Evolutionary conservation across 1,140 invertebrate species (phyloP).

Genomic region (Brachionus calyciflorus): DNA sequence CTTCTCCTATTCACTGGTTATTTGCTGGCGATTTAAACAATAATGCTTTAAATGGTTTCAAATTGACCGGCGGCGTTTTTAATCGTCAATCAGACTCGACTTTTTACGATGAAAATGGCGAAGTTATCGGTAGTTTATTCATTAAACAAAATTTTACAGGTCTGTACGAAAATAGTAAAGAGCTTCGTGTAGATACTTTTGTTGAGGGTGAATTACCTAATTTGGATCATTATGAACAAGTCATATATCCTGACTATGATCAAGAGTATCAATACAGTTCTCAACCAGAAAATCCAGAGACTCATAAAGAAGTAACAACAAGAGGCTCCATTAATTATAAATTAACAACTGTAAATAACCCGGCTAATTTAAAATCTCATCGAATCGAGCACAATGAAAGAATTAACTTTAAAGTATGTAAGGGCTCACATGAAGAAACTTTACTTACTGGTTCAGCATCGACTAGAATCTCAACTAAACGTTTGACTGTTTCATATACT

Average conservation of each 20-base stretch:
- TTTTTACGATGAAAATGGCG: slow-evolving; percentile 15
- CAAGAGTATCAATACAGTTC: slow-evolving; percentile 22
- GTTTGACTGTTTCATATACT: slow-evolving; percentile 28
- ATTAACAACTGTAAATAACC: not conserved
- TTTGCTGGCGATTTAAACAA: slow-evolving; percentile 27
- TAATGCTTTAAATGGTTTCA: slow-evolving; percentile 34
- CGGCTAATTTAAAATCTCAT: not conserved
- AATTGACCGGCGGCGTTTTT: slow-evolving; percentile 21
- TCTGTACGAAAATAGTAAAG: slow-evolving; percentile 10
- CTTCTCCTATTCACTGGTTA: slow-evolving; percentile 33
- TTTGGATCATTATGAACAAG: not conserved
- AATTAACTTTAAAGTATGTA: slow-evolving; percentile 40
- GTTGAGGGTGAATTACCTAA: slow-evolving; percentile 31
- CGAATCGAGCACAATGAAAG: slow-evolving; percentile 42
- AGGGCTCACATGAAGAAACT: slow-evolving; percentile 2
- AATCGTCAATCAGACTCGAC: slow-evolving; percentile 34
- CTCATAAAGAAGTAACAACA: slow-evolving; percentile 11
- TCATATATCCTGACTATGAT: slow-evolving; percentile 12
- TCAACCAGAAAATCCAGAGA: not conserved
- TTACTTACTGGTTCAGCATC: not conserved
- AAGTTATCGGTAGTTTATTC: slow-evolving; percentile 20
- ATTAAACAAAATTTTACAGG: slow-evolving; percentile 36
- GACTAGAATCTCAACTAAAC: slow-evolving; percentile 32
- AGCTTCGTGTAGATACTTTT: not conserved
- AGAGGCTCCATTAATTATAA: slow-evolving; percentile 32